phyloP scores from a whole-genome alignment of 2,888 invertebrate genomes.

The Petrolisthes cinctipes region DNA sequence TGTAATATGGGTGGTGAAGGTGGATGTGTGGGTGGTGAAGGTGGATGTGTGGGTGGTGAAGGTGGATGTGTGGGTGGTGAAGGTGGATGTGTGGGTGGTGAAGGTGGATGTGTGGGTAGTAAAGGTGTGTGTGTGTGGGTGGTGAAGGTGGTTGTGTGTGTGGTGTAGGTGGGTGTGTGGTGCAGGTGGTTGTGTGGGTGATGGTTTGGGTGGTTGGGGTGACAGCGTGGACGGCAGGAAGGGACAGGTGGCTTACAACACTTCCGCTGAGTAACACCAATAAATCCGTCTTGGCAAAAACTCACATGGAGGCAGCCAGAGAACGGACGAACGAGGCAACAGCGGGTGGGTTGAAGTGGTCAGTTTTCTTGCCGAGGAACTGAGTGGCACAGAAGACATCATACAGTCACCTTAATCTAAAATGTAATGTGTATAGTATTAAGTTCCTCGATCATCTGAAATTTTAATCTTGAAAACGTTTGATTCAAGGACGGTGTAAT shows the following conservation, averaged over 20 bases:
- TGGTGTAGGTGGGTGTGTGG: neutral
- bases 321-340: neutral
- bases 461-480: too few species aligned
- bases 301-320: neutral
- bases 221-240: neutral
- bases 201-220: neutral
- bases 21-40: neutral
- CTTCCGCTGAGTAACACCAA: conserved; percentile 44
- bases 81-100: neutral
- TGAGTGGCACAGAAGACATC: too few species aligned
- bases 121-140: neutral
- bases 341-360: neutral
- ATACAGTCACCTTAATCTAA: too few species aligned
- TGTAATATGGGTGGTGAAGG: neutral
- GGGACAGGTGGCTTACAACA: conserved; percentile 31
- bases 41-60: neutral
- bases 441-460: too few species aligned
- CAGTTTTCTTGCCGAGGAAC: too few species aligned
- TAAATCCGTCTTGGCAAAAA: conserved; percentile 34
- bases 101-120: neutral
- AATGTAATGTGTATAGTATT: too few species aligned
- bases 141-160: neutral
- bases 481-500: too few species aligned
- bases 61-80: neutral
- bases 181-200: neutral